phyloP scores from a whole-genome alignment of 1,140 invertebrate species.

The Drosophila ogumai region DNA sequence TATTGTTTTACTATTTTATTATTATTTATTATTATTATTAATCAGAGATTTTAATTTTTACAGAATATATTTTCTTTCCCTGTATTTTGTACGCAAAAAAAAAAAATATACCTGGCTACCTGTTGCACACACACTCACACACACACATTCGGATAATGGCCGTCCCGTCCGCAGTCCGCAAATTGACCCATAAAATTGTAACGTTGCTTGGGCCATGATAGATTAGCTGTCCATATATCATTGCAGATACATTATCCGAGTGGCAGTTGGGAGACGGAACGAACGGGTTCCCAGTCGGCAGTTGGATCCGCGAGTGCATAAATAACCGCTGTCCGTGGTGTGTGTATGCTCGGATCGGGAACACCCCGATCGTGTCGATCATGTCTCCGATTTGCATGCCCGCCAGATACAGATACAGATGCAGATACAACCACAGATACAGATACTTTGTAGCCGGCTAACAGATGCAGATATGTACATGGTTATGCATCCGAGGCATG shows the following conservation, averaged over 20 bases:
- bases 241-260: conserved; percentile 50
- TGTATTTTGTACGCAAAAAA: conserved; percentile 1
- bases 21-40: too few relatives aligned
- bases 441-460: conserved; percentile 8
- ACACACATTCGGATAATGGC: conserved; percentile 38
- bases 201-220: conserved; percentile 52
- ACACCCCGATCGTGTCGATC: conserved; percentile 44
- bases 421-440: neutral
- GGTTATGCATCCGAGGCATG: conserved; percentile 29
- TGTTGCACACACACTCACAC: conserved; percentile 31
- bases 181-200: conserved; percentile 71
- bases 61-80: neutral
- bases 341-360: conserved; percentile 18
- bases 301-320: conserved; percentile 38
- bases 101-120: conserved; percentile 13
- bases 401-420: neutral
- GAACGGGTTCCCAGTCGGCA: conserved; percentile 7
- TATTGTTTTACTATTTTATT: too few relatives aligned
- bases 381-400: conserved; percentile 52
- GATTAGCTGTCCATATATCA: conserved; percentile 57
- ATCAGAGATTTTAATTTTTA: neutral
- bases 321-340: conserved; percentile 24
- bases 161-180: conserved; percentile 44
- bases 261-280: conserved; percentile 14
- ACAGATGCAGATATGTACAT: conserved; percentile 16